These are phyloP conservation scores for Zoanthus sociatus DNA, from an alignment of 92 coral and sea anemone genomes.

Conservation along the genomic window DNA sequence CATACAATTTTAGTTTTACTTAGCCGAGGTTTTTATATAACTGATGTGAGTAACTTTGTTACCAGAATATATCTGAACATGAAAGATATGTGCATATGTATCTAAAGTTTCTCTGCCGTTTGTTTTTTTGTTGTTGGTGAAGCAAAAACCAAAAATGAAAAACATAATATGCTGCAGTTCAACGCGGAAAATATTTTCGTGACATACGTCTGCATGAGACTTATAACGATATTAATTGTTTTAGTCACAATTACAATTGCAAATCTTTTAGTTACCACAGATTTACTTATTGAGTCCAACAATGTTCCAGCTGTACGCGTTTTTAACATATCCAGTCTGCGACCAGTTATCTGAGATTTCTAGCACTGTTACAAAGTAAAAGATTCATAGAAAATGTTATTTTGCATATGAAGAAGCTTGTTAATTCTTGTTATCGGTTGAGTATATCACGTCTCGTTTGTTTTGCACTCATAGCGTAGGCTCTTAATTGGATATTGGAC, in stretches of 20 bases:
- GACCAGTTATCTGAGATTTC: background rate
- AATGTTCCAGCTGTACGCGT: background rate
- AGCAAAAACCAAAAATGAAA: too few species aligned
- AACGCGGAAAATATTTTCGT: too few species aligned
- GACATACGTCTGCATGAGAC: background rate
- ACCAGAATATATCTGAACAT: too few species aligned
- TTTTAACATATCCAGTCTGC: background rate
- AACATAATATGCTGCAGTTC: too few species aligned
- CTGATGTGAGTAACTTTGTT: too few species aligned
- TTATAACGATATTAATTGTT: background rate
- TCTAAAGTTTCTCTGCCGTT: too few species aligned
- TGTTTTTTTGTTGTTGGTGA: too few species aligned
- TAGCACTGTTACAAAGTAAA: background rate
- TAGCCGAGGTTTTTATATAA: too few species aligned
- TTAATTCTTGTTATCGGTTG: background rate
- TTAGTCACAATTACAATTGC: conserved; percentile 14
- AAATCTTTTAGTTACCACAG: conserved; percentile 32
- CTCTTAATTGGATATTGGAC: background rate
- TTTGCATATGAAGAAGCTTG: background rate
- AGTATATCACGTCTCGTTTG: background rate
- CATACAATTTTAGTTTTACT: too few species aligned
- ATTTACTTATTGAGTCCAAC: conserved; percentile 1
- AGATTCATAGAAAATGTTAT: background rate
- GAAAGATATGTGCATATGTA: too few species aligned
- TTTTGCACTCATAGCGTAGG: background rate